phyloP scores from a whole-genome alignment of 2,113 vertebrate species.

The Smithornis capensis region DNA sequence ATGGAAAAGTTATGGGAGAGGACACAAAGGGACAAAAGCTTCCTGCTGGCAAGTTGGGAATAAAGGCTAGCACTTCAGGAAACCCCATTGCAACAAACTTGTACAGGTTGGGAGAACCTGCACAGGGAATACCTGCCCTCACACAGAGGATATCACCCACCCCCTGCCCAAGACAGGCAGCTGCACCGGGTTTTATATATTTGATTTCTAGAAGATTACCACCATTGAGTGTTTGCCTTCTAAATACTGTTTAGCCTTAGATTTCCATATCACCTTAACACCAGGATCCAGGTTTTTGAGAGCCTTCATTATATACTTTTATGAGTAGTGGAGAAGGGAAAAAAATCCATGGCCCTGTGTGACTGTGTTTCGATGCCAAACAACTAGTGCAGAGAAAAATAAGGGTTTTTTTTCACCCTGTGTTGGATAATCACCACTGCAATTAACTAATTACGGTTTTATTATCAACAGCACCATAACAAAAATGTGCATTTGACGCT shows the following conservation, averaged over 20 bases:
- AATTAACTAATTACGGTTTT: neutral
- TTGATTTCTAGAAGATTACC: neutral
- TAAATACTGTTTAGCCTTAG: neutral
- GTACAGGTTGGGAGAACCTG: neutral
- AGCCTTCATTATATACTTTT: neutral
- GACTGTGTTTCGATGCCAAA: neutral
- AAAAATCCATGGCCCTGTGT: neutral
- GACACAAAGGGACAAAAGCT: neutral
- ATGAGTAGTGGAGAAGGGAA: neutral
- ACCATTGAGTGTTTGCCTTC: neutral
- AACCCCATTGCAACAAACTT: neutral
- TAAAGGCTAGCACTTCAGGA: neutral
- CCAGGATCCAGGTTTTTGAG: neutral
- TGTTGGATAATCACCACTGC: neutral
- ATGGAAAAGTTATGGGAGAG: neutral
- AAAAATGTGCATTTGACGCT: neutral
- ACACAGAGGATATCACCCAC: neutral
- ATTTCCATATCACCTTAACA: neutral
- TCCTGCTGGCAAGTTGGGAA: neutral
- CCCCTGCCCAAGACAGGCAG: accelerated
- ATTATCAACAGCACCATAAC: neutral
- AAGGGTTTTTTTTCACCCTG: neutral
- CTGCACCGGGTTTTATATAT: neutral
- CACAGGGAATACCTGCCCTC: neutral
- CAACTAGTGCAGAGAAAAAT: neutral